phyloP scores from a whole-genome alignment of 2,113 vertebrate species.

The Sclerurus mexicanus region DNA sequence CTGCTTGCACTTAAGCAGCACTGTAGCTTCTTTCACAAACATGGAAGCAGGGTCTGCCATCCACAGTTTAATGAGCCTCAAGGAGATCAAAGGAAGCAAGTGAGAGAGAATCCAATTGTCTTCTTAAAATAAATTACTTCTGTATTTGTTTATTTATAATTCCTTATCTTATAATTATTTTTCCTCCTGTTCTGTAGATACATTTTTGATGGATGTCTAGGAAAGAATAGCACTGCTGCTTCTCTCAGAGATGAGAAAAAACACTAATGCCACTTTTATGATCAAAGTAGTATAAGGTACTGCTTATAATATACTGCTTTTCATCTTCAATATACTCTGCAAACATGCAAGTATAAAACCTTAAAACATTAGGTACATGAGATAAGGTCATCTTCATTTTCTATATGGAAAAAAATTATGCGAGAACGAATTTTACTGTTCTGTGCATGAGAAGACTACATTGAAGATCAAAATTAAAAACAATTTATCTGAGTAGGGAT shows the following conservation, averaged over 20 bases:
- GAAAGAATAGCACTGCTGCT: background rate
- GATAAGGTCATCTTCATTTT: background rate
- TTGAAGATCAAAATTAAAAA: background rate
- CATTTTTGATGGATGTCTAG: background rate
- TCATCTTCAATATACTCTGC: background rate
- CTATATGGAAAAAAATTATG: background rate
- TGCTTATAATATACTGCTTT: background rate
- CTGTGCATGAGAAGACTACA: background rate
- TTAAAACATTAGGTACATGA: background rate
- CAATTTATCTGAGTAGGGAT: background rate
- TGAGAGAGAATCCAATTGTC: background rate
- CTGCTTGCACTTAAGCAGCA: background rate
- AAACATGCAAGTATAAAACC: background rate
- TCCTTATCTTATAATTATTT: background rate
- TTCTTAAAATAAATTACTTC: slow-evolving; percentile 6
- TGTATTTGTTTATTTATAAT: slow-evolving; percentile 22
- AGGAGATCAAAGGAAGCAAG: slow-evolving; percentile 26
- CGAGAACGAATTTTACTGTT: background rate
- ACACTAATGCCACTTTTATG: background rate
- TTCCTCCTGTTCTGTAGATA: background rate
- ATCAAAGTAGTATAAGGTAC: background rate
- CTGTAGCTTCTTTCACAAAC: background rate
- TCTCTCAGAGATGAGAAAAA: background rate
- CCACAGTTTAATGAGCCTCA: slow-evolving; percentile 27
- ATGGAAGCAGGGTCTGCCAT: background rate